phyloP scores from a whole-genome alignment of 2,888 invertebrate genomes.

The Netelia melanura region DNA sequence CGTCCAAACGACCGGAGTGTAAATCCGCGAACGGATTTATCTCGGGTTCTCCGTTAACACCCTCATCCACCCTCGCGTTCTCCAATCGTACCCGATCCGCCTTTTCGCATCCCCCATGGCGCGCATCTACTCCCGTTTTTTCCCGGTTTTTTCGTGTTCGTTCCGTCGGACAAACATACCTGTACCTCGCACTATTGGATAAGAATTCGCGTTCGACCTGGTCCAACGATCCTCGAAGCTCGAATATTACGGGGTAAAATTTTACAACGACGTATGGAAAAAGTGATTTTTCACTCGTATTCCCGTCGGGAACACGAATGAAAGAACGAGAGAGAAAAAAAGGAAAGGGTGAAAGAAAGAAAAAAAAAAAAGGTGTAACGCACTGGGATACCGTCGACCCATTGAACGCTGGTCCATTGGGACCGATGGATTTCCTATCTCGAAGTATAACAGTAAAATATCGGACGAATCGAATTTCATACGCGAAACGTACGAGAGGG shows the following conservation, averaged over 20 bases:
- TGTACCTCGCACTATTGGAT: not conserved
- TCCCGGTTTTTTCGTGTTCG: slow-evolving; percentile 35
- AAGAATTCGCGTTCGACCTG: slow-evolving; percentile 33
- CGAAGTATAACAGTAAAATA: slow-evolving; percentile 40
- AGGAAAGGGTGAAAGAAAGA: slow-evolving; percentile 5
- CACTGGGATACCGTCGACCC: slow-evolving; percentile 11
- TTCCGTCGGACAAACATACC: slow-evolving; percentile 28
- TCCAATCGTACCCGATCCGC: not conserved
- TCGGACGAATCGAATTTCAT: slow-evolving; percentile 43
- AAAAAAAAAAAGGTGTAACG: slow-evolving; percentile 29
- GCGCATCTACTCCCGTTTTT: not conserved
- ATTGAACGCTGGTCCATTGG: slow-evolving; percentile 22
- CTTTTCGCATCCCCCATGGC: not conserved
- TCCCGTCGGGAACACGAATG: slow-evolving; percentile 15
- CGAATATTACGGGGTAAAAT: slow-evolving; percentile 33
- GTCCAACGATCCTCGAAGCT: slow-evolving; percentile 1
- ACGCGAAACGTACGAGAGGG: slow-evolving; percentile 19
- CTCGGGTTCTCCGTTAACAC: slow-evolving; percentile 37
- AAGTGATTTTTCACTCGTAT: slow-evolving; percentile 31
- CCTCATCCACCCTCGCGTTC: slow-evolving; percentile 41
- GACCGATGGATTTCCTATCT: slow-evolving; percentile 55
- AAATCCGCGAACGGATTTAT: slow-evolving; percentile 73
- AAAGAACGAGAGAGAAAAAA: slow-evolving; percentile 6
- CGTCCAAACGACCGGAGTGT: slow-evolving; percentile 73
- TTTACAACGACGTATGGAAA: not conserved